Conservation (phyloP, 2,797 vertebrate species). For the Leptoclinus maculatus region DNA sequence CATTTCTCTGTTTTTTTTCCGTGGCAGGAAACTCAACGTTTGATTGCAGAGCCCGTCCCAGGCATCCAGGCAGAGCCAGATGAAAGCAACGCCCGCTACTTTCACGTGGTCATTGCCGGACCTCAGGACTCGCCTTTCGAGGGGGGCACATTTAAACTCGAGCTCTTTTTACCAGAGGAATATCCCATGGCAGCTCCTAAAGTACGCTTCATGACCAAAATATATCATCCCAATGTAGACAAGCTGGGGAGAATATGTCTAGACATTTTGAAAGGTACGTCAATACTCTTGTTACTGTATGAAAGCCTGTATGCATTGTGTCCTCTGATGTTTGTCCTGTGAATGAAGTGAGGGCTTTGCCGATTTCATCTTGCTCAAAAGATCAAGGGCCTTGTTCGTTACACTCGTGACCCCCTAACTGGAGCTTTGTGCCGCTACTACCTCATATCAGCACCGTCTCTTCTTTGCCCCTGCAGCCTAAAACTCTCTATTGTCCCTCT, state of each 20-base stretch:
- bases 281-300: constrained; percentile 17
- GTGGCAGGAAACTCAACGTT: constrained; percentile 93
- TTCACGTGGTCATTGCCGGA: constrained; percentile 96
- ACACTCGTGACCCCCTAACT: constrained; percentile 38
- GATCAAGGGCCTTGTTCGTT: constrained; percentile 43
- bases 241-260: constrained; percentile 99
- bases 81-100: constrained; percentile 96
- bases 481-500: not conserved
- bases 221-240: constrained; percentile 98
- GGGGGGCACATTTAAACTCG: constrained; percentile 98
- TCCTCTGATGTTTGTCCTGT: constrained; percentile 32
- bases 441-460: constrained; percentile 6
- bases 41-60: constrained; percentile 94
- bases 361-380: constrained; percentile 54
- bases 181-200: constrained; percentile 99
- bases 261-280: constrained; percentile 98
- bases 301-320: constrained; percentile 17
- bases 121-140: constrained; percentile 97
- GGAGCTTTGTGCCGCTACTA: constrained; percentile 10
- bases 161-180: constrained; percentile 98
- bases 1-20: not conserved
- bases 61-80: constrained; percentile 96
- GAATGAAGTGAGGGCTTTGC: constrained; percentile 47
- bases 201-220: constrained; percentile 99
- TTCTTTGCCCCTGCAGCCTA: constrained; percentile 4